phyloP scores from a whole-genome alignment of 2,797 vertebrate species.

The Poeciliopsis gracilis region DNA sequence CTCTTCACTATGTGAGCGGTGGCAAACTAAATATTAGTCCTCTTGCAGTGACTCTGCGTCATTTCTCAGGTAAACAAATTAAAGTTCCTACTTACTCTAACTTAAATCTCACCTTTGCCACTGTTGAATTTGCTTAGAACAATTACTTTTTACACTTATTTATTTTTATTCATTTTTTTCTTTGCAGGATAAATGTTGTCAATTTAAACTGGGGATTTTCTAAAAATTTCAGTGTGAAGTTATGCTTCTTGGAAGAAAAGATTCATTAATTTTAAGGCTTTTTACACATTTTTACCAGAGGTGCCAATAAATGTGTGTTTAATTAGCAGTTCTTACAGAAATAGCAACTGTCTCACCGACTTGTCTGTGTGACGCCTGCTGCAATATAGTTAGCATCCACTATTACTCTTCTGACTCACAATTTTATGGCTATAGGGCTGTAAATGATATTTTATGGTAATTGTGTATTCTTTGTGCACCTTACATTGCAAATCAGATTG shows the following conservation, averaged over 20 bases:
- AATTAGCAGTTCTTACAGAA: slow-evolving; percentile 7
- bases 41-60: neutral
- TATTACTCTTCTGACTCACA: neutral
- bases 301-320: slow-evolving; percentile 4
- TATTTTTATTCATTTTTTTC: neutral
- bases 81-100: neutral
- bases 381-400: neutral
- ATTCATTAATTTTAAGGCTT: neutral
- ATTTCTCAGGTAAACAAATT: neutral
- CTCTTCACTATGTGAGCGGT: neutral
- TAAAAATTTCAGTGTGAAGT: neutral
- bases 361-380: neutral
- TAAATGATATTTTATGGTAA: neutral
- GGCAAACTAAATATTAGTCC: neutral
- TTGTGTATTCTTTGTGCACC: neutral
- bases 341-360: neutral
- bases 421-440: neutral
- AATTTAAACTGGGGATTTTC: neutral
- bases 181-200: neutral
- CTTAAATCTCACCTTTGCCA: neutral
- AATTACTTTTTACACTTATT: neutral
- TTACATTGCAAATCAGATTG: neutral
- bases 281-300: neutral
- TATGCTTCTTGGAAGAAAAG: neutral
- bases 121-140: neutral